Percentiles rank a stretch among this genome's conserved stretches.
phyloP scores from a whole-genome alignment of 2,888 invertebrate genomes.

The Anthrax anthrax region DNA sequence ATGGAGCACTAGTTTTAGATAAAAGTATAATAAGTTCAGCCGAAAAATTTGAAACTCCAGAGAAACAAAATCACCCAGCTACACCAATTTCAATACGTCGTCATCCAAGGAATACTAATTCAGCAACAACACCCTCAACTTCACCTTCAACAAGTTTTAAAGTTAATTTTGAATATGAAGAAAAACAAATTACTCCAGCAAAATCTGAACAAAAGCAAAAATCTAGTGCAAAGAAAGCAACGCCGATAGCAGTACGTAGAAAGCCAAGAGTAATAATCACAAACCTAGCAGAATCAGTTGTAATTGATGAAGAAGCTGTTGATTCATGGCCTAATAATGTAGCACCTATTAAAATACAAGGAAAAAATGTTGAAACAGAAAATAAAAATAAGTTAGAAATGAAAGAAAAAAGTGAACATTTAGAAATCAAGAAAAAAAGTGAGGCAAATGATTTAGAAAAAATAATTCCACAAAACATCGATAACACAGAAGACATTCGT shows the following conservation, averaged over 20 bases:
- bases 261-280: conserved; percentile 22
- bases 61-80: conserved; percentile 23
- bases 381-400: background rate
- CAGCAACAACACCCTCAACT: conserved; percentile 5
- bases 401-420: background rate
- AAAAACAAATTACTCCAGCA: conserved; percentile 2
- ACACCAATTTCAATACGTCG: conserved; percentile 31
- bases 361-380: background rate
- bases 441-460: conserved; percentile 3
- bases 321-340: conserved; percentile 20
- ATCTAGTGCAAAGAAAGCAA: conserved; percentile 13
- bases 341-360: background rate
- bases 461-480: conserved; percentile 17
- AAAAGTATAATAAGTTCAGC: conserved; percentile 29
- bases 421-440: conserved; percentile 1
- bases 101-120: conserved; percentile 20
- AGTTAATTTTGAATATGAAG: background rate
- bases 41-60: conserved; percentile 30
- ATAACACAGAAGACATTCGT: conserved; percentile 42
- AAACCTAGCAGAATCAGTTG: conserved; percentile 14
- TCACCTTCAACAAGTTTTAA: background rate
- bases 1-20: conserved; percentile 16
- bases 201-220: conserved; percentile 11
- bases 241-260: conserved; percentile 28
- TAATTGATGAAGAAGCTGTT: conserved; percentile 25